phyloP scores from a whole-genome alignment of 92 coral and sea anemone species.

The Epizoanthus fatuus region DNA sequence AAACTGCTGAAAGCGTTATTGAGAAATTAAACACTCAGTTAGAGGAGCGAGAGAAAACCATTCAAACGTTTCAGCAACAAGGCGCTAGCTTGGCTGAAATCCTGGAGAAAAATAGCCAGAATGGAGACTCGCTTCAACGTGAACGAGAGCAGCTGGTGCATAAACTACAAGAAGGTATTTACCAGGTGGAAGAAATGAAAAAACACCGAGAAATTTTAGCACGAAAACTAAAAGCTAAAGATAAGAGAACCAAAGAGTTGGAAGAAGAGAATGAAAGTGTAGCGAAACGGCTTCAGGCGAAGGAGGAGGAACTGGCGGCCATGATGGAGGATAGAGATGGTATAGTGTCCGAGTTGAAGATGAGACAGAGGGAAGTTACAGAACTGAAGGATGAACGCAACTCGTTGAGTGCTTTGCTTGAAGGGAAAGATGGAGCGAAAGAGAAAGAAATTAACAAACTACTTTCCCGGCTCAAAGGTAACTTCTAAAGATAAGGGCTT shows the following conservation, averaged over 20 bases:
- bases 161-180: constrained; percentile 82
- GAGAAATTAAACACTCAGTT: constrained; percentile 82
- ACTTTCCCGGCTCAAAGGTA: constrained; percentile 96
- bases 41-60: constrained; percentile 85
- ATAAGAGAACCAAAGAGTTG: constrained; percentile 75
- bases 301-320: constrained; percentile 90
- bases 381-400: constrained; percentile 87
- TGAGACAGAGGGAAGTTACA: constrained; percentile 81
- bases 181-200: constrained; percentile 90
- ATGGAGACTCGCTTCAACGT: constrained; percentile 91
- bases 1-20: constrained; percentile 63
- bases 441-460: constrained; percentile 93
- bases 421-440: constrained; percentile 92
- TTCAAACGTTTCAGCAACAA: constrained; percentile 86
- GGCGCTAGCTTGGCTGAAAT: constrained; percentile 92
- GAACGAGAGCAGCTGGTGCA: constrained; percentile 90
- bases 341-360: constrained; percentile 82
- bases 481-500: too few relatives aligned
- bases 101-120: constrained; percentile 84
- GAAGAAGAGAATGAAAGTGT: constrained; percentile 65
- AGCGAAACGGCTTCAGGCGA: constrained; percentile 61
- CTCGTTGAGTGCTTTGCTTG: constrained; percentile 82
- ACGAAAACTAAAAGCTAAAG: constrained; percentile 91
- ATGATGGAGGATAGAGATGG: constrained; percentile 88
- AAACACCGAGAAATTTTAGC: constrained; percentile 92